These are phyloP conservation scores for Megaceryle maxima DNA, from an alignment of 2,113 vertebrate genomes.

Conservation along the genomic window DNA sequence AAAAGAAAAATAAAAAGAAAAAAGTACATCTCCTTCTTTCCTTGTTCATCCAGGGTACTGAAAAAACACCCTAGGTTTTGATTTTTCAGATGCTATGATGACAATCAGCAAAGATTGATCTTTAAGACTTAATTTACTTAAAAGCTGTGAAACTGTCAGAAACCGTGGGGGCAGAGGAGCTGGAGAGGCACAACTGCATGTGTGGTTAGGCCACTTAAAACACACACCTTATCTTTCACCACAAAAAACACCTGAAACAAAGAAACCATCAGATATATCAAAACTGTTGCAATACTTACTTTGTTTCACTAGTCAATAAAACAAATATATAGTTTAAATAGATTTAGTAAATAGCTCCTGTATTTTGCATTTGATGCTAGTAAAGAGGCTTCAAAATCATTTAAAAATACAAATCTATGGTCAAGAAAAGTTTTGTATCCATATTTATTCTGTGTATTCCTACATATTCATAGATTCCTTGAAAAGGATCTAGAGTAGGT, in stretches of 20 bases:
- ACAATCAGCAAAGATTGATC: background rate
- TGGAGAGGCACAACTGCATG: background rate
- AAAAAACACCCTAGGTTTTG: background rate
- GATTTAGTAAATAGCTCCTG: background rate
- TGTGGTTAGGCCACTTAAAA: conserved; percentile 51
- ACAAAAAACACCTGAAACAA: background rate
- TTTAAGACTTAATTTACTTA: background rate
- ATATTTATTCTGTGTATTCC: background rate
- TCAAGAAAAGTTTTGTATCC: background rate
- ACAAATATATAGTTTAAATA: background rate
- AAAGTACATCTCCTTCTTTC: background rate
- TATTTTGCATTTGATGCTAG: background rate
- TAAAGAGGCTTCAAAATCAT: background rate
- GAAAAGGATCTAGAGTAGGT: background rate
- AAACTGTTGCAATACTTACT: background rate
- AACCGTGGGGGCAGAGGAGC: background rate
- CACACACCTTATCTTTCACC: background rate
- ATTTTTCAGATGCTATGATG: background rate
- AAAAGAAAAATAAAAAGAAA: no score
- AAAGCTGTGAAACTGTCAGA: background rate
- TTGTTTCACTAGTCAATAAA: background rate
- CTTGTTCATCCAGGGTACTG: background rate
- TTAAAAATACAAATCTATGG: background rate
- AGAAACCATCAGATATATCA: background rate
- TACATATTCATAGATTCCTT: background rate